Conservation (phyloP, 1,140 invertebrate genomes). For the Penaeus vannamei region DNA sequence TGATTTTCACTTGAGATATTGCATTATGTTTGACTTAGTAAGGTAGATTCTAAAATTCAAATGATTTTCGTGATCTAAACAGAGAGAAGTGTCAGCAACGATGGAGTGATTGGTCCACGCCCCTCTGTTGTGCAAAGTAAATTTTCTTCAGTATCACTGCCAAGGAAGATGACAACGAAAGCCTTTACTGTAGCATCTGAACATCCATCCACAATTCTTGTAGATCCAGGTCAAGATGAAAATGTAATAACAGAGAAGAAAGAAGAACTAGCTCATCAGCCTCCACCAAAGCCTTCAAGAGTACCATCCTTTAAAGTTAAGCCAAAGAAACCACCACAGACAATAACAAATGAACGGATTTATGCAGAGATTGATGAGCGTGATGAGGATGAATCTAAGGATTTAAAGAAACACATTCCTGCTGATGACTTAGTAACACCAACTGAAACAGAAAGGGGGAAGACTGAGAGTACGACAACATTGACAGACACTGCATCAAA, state of each 20-base stretch:
- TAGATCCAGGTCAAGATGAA: slow-evolving; percentile 1
- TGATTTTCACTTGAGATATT: neutral
- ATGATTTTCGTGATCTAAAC: neutral
- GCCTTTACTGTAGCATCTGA: slow-evolving; percentile 52
- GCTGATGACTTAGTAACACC: slow-evolving; percentile 50
- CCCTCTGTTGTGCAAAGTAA: slow-evolving; percentile 44
- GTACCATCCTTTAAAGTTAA: slow-evolving; percentile 67
- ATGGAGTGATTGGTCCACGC: slow-evolving; percentile 60
- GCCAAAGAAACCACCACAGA: slow-evolving; percentile 54
- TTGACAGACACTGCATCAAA: slow-evolving; percentile 40
- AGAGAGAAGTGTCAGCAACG: slow-evolving; percentile 63
- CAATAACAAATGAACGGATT: slow-evolving; percentile 46
- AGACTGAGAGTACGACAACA: slow-evolving; percentile 26
- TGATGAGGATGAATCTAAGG: slow-evolving; percentile 61
- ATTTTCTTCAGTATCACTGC: slow-evolving; percentile 64
- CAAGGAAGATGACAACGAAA: slow-evolving; percentile 59
- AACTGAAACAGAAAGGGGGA: slow-evolving; percentile 31
- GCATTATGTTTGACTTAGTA: neutral
- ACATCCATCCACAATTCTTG: slow-evolving; percentile 19
- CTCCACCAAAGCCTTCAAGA: slow-evolving; percentile 67
- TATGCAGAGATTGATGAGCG: slow-evolving; percentile 68
- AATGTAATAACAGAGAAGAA: slow-evolving; percentile 23
- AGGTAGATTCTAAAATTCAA: too few species aligned
- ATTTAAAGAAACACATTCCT: slow-evolving; percentile 25
- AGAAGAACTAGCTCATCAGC: slow-evolving; percentile 41